These are phyloP conservation scores for Schrankia costaestrigalis DNA, from an alignment of 2,888 invertebrate genomes.

Conservation along the genomic window DNA sequence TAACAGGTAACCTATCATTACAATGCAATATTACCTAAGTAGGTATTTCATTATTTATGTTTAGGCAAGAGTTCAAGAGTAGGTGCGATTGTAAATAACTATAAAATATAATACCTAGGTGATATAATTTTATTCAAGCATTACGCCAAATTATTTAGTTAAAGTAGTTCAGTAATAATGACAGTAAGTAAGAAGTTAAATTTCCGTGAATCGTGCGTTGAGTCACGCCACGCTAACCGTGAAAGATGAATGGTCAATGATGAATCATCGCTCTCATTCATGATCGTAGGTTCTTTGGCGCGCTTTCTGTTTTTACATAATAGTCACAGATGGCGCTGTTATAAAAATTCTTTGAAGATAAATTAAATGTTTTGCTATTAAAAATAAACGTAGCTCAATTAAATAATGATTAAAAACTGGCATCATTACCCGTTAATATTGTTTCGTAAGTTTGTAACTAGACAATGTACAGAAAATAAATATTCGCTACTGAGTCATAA, in stretches of 20 bases:
- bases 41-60: background rate
- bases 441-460: too few relatives aligned
- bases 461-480: too few relatives aligned
- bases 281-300: conserved; percentile 66
- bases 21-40: too few relatives aligned
- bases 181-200: conserved; percentile 31
- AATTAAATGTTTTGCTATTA: background rate
- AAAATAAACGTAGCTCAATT: background rate
- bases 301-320: conserved; percentile 39
- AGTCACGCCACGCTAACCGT: conserved; percentile 53
- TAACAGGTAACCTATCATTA: conserved; percentile 11
- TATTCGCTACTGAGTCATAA: too few relatives aligned
- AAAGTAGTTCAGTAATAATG: conserved; percentile 12
- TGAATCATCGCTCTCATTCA: conserved; percentile 63
- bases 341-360: background rate
- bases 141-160: too few relatives aligned
- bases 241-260: conserved; percentile 51
- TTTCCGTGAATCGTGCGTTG: conserved; percentile 54
- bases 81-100: too few relatives aligned
- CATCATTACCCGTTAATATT: conserved; percentile 11
- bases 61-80: too few relatives aligned
- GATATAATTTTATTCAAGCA: too few relatives aligned
- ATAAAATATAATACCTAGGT: too few relatives aligned
- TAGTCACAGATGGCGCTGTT: conserved; percentile 45
- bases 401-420: background rate